Percentiles rank a stretch among this genome's conserved stretches.
These are phyloP conservation scores for Patiria pectinifera DNA, from an alignment of 53 echinoderm and acorn worm species.

Conservation along the genomic window DNA sequence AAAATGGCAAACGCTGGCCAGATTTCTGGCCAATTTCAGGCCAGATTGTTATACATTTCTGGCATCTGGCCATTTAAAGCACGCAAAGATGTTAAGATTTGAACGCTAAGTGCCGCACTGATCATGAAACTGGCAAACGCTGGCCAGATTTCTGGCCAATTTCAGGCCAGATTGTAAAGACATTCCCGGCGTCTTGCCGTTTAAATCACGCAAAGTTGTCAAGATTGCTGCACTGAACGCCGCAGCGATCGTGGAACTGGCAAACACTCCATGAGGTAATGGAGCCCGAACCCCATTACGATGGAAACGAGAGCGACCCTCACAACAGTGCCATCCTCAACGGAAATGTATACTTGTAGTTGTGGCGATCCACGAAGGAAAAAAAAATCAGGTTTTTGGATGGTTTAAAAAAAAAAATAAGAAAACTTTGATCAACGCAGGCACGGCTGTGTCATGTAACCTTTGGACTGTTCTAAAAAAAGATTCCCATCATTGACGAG, in stretches of 20 bases:
- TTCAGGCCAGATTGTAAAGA: neutral
- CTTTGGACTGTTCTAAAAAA: neutral
- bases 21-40: neutral
- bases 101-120: neutral
- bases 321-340: neutral
- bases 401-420: neutral
- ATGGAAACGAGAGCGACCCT: neutral
- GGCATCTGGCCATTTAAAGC: no score
- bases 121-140: neutral
- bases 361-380: neutral
- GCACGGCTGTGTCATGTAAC: neutral
- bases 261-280: neutral
- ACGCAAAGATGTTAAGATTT: neutral
- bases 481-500: neutral
- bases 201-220: no score
- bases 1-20: neutral
- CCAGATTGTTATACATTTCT: no score
- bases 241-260: neutral
- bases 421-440: neutral
- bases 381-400: conserved; percentile 1
- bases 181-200: no score
- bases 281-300: neutral
- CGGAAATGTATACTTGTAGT: neutral
- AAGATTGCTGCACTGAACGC: no score
- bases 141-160: neutral